Evolutionary conservation across 2,888 invertebrate species (phyloP).

Genomic region (Micoletzkya japonica): DNA sequence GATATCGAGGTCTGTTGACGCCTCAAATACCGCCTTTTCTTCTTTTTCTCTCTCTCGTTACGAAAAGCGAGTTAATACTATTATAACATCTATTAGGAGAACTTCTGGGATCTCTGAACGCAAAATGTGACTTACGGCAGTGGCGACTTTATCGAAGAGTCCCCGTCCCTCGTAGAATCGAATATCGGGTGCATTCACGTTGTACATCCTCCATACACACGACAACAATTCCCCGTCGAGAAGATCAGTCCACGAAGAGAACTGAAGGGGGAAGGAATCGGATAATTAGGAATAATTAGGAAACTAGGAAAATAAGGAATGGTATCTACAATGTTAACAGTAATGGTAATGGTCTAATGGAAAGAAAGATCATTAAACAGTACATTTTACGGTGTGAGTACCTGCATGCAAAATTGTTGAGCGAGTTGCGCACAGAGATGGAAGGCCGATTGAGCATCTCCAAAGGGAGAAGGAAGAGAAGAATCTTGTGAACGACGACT

Average conservation of each 20-base stretch:
- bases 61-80: no score
- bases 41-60: no score
- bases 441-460: background rate
- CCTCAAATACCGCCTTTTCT: background rate
- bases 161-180: slow-evolving; percentile 21
- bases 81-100: no score
- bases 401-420: background rate
- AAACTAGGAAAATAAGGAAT: background rate
- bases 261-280: background rate
- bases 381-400: no score
- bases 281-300: background rate
- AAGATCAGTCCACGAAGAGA: slow-evolving; percentile 15
- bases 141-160: slow-evolving; percentile 10
- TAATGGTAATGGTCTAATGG: no score
- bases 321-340: no score
- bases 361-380: no score
- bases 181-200: slow-evolving; percentile 17
- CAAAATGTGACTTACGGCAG: slow-evolving; percentile 1
- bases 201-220: slow-evolving; percentile 17
- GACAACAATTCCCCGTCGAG: slow-evolving; percentile 20
- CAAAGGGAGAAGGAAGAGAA: background rate
- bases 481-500: background rate
- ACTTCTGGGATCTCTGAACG: no score
- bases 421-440: background rate
- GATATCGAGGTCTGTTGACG: slow-evolving; percentile 6